These are phyloP conservation scores for Terebella lapidaria DNA, from an alignment of 2,888 invertebrate genomes.

Conservation along the genomic window DNA sequence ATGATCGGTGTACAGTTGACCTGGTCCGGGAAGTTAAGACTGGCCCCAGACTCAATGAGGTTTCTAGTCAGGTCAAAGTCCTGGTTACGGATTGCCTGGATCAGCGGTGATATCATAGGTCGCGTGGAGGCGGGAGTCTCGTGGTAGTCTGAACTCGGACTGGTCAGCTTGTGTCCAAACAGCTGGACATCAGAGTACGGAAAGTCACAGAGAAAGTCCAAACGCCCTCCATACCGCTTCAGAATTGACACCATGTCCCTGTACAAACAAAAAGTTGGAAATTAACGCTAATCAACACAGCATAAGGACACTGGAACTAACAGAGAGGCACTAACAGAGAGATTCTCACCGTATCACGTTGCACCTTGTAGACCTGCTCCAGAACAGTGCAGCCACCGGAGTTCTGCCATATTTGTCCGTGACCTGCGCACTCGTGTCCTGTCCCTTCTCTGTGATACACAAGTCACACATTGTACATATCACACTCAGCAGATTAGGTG, in stretches of 20 bases:
- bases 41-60: constrained; percentile 48
- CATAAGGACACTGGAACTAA: too few species aligned
- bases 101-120: constrained; percentile 44
- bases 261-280: neutral
- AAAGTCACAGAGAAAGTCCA: constrained; percentile 42
- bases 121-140: constrained; percentile 1
- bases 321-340: too few species aligned
- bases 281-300: neutral
- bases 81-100: constrained; percentile 46
- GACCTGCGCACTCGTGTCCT: constrained; percentile 17
- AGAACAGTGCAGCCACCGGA: constrained; percentile 44
- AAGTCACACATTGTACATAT: too few species aligned
- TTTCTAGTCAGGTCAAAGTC: constrained; percentile 45
- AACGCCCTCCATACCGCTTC: constrained; percentile 33
- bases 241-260: too few species aligned
- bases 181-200: constrained; percentile 26
- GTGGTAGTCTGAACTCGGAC: neutral
- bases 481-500: too few species aligned
- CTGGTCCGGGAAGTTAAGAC: constrained; percentile 49
- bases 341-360: too few species aligned
- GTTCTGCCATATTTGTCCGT: constrained; percentile 51
- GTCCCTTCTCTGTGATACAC: constrained; percentile 5
- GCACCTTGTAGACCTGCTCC: too few species aligned
- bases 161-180: constrained; percentile 8
- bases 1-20: constrained; percentile 51